These are phyloP conservation scores for Rhincodon typus DNA, from an alignment of 2,797 vertebrate genomes.

Conservation along the genomic window DNA sequence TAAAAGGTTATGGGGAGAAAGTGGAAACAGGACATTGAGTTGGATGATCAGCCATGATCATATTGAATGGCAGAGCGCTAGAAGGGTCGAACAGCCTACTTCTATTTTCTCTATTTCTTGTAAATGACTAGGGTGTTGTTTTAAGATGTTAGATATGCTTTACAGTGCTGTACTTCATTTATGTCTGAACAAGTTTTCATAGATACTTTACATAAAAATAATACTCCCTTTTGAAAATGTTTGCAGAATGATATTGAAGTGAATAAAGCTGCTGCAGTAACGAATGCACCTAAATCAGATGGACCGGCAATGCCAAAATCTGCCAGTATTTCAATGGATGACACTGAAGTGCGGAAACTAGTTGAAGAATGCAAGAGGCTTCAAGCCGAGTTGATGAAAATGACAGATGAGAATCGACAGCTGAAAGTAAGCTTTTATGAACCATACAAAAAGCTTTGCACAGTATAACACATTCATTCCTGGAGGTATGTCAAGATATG, in stretches of 20 bases:
- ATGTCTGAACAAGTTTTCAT: background rate
- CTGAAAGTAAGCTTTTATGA: slow-evolving; percentile 70
- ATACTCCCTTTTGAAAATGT: slow-evolving; percentile 40
- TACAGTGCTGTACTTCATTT: background rate
- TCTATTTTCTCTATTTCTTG: background rate
- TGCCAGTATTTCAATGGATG: slow-evolving; percentile 63
- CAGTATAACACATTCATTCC: background rate
- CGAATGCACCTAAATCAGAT: slow-evolving; percentile 75
- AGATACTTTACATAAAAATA: background rate
- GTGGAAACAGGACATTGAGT: too few relatives aligned
- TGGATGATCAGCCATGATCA: too few relatives aligned
- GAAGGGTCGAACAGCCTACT: too few relatives aligned
- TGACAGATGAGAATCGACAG: slow-evolving; percentile 84
- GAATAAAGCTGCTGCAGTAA: slow-evolving; percentile 63
- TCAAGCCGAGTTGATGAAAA: slow-evolving; percentile 78
- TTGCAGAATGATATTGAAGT: slow-evolving; percentile 78
- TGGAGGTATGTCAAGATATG: background rate
- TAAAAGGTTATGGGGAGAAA: too few relatives aligned
- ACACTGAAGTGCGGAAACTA: slow-evolving; percentile 79
- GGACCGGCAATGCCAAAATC: slow-evolving; percentile 64
- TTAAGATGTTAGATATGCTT: background rate
- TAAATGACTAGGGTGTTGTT: background rate
- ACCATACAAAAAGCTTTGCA: background rate
- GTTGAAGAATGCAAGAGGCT: slow-evolving; percentile 90
- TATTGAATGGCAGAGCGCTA: too few relatives aligned